A percentile compares a stretch with the other conserved stretches of the same genome.
phyloP scores from a whole-genome alignment of 2,888 invertebrate genomes.

The Argyresthia goedartella region DNA sequence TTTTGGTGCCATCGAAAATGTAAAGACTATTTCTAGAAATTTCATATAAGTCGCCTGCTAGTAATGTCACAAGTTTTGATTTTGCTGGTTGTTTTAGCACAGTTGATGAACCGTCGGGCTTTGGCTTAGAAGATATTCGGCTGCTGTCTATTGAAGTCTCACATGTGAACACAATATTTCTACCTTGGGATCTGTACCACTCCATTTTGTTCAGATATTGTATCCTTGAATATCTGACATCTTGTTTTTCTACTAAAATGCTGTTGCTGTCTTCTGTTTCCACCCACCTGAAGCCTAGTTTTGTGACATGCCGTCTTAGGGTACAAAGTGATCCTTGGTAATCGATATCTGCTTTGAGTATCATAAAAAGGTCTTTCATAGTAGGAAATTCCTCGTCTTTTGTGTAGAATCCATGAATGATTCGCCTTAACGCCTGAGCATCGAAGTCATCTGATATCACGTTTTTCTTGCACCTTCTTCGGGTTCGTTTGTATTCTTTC shows the following conservation, averaged over 20 bases:
- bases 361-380: conserved; percentile 23
- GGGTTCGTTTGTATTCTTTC: conserved; percentile 15
- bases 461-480: conserved; percentile 18
- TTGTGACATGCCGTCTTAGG: conserved; percentile 20
- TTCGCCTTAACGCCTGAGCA: conserved; percentile 20
- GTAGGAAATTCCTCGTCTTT: conserved; percentile 24
- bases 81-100: conserved; percentile 24
- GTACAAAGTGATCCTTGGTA: conserved; percentile 24
- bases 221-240: conserved; percentile 20
- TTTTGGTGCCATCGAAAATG: conserved; percentile 21
- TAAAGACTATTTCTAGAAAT: conserved; percentile 19
- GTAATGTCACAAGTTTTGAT: conserved; percentile 18
- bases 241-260: conserved; percentile 24
- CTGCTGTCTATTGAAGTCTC: conserved; percentile 21
- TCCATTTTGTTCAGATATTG: conserved; percentile 25
- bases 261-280: conserved; percentile 24
- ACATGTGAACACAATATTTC: conserved; percentile 22
- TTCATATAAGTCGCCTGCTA: conserved; percentile 21
- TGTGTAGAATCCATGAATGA: conserved; percentile 24
- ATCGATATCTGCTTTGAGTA: conserved; percentile 23
- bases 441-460: conserved; percentile 20
- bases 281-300: conserved; percentile 25
- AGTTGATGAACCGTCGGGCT: conserved; percentile 21
- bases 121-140: conserved; percentile 21
- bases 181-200: conserved; percentile 19